Evolutionary conservation across 2,797 vertebrate genomes (phyloP).

Genomic region (Darevskia mixta): DNA sequence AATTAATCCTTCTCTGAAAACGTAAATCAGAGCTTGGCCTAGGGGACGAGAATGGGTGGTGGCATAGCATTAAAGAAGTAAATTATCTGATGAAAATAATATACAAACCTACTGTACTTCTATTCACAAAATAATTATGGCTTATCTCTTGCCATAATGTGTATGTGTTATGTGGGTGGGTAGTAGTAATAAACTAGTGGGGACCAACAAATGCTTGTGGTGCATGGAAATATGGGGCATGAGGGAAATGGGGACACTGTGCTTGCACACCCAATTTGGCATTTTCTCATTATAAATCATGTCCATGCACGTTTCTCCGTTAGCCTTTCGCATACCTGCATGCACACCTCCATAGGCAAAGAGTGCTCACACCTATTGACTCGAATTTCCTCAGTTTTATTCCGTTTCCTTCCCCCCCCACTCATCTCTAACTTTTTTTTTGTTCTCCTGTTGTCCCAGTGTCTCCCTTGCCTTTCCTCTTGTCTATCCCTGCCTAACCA

Average conservation of each 20-base stretch:
- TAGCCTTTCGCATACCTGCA: neutral
- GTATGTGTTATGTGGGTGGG: no score
- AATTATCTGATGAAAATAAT: conserved; percentile 24
- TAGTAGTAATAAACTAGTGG: neutral
- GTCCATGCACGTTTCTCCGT: no score
- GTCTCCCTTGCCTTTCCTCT: neutral
- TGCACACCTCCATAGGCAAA: neutral
- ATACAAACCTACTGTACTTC: conserved; percentile 33
- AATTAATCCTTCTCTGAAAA: conserved; percentile 68
- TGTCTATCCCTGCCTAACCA: neutral
- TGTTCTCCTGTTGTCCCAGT: no score
- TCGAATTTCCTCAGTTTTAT: no score
- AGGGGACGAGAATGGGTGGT: conserved; percentile 21
- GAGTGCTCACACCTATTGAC: neutral
- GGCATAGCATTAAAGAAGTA: conserved; percentile 41
- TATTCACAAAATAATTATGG: neutral
- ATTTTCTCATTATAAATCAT: no score
- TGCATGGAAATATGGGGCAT: neutral
- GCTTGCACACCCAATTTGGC: neutral
- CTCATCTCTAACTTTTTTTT: no score
- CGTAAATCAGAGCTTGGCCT: conserved; percentile 52
- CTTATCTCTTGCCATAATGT: neutral
- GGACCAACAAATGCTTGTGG: neutral
- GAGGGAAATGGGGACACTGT: neutral
- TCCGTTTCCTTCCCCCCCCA: no score